Base-by-base conservation (phyloP, 2,113 vertebrate genomes). In the Xenopus tropicalis region DNA sequence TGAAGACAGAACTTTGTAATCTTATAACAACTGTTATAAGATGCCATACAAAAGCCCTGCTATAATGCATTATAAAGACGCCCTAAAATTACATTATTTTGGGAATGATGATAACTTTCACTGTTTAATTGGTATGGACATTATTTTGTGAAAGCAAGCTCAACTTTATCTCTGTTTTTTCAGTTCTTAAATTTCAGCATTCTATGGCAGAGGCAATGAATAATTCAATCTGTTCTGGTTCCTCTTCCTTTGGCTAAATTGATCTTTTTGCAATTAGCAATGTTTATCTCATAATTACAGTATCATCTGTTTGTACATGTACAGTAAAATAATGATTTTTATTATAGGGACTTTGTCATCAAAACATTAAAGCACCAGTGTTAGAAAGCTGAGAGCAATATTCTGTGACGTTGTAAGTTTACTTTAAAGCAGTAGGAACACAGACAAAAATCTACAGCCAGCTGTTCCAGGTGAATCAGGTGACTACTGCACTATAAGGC, bases 231-330 rank as follows among this genome's bases (percentile, higher is more conserved):
- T 76, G 73, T 23, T 76, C 46, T 56, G 66, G 68, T 59, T 67
- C 65, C 52, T 52, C 62, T 72, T 64, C 12, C 70, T 79, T 54
- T 66, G 42, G 72, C 79, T 72, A 79, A 77, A 85, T 46, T 57
- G 78, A 83, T 81, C 70, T 83, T 82, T 80, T 83, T 82, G 79
- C 82, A 66, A 78, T 78, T 66, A 79, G 59, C 77, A 80, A 69
- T 44, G 78, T 71, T 70, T 72, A 79, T 56, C 21, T 0, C 56
- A 81, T 76, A 78, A 82, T 71, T 66, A 69, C 59, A 78, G 16
- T 77, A 79, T 78, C 25, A 29, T 25, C 42, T 67, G 23, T 43
- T 63, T 43, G 43, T 57, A 69, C 56, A 44, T 52, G 22, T 61
- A 61, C 19, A 52, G 54, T 66, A 11, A 21, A 74, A 56, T 9